These are phyloP conservation scores for Chalcis sispes DNA, from an alignment of 2,888 invertebrate species.

Conservation along the genomic window DNA sequence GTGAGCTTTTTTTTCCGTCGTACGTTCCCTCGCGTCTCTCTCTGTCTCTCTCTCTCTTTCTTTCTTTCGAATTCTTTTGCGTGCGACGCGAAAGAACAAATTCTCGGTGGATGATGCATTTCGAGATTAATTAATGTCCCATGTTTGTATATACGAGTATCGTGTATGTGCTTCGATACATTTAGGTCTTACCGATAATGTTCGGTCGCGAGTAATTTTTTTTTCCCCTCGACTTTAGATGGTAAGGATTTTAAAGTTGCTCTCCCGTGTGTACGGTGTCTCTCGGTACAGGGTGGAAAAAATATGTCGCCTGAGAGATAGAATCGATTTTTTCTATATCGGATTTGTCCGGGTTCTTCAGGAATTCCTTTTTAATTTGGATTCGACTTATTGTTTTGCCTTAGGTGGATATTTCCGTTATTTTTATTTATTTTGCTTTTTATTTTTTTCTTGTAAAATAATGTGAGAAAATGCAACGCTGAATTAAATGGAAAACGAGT, in stretches of 20 bases:
- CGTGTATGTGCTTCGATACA: not conserved
- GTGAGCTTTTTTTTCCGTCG: conserved; percentile 20
- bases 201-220: conserved; percentile 6
- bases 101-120: conserved; percentile 56
- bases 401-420: too few species aligned
- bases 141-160: not conserved
- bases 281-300: conserved; percentile 2
- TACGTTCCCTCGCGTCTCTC: not conserved
- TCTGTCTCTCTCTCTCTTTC: conserved; percentile 8
- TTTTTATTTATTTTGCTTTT: too few species aligned
- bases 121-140: conserved; percentile 57
- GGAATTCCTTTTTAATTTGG: not conserved
- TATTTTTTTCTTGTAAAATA: too few species aligned
- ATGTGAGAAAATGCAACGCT: too few species aligned
- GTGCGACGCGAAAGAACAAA: conserved; percentile 41
- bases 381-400: too few species aligned
- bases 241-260: conserved; percentile 24
- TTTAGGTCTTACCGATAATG: conserved; percentile 33
- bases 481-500: too few species aligned
- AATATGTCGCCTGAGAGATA: conserved; percentile 43
- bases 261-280: not conserved
- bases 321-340: conserved; percentile 37
- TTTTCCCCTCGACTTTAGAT: not conserved
- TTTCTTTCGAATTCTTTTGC: conserved; percentile 29
- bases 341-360: not conserved